These are phyloP conservation scores for Seira ritae DNA, from an alignment of 2,888 invertebrate species.

Conservation along the genomic window DNA sequence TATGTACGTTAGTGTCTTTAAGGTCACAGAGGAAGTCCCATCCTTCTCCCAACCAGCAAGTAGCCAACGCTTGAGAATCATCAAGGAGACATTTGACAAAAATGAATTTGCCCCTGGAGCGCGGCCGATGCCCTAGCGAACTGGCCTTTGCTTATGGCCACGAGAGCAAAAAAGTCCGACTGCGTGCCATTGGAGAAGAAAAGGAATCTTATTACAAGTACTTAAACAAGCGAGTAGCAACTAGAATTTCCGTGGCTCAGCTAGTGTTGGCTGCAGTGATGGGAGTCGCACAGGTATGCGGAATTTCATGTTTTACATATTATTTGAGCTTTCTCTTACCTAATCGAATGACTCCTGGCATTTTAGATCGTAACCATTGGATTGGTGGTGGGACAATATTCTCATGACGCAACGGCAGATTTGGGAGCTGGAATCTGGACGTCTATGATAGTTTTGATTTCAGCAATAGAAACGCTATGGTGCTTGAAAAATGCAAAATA, in stretches of 20 bases:
- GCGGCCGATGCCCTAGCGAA: neutral
- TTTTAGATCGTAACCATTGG: conserved; percentile 48
- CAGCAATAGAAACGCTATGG: conserved; percentile 55
- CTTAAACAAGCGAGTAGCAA: conserved; percentile 37
- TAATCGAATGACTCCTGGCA: neutral
- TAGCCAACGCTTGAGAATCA: neutral
- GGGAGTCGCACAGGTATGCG: conserved; percentile 37
- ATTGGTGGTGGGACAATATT: conserved; percentile 29
- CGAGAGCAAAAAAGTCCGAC: conserved; percentile 61
- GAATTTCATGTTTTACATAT: conserved; percentile 2
- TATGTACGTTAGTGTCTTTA: too few species aligned
- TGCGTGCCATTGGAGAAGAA: conserved; percentile 61
- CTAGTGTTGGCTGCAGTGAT: conserved; percentile 45
- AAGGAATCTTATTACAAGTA: conserved; percentile 55
- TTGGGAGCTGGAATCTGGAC: conserved; percentile 51
- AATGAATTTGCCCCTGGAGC: too few species aligned
- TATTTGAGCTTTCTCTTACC: neutral
- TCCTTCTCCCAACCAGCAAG: neutral
- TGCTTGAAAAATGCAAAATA: conserved; percentile 50
- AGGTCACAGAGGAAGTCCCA: neutral
- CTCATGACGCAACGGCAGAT: neutral
- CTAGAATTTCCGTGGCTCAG: conserved; percentile 50
- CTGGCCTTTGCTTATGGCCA: conserved; percentile 36
- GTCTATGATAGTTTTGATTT: conserved; percentile 39
- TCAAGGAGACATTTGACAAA: too few species aligned